A percentile compares a stretch with the other conserved stretches of the same genome.
Conservation (phyloP, 2,113 vertebrate genomes). For the Myotis yumanensis region DNA sequence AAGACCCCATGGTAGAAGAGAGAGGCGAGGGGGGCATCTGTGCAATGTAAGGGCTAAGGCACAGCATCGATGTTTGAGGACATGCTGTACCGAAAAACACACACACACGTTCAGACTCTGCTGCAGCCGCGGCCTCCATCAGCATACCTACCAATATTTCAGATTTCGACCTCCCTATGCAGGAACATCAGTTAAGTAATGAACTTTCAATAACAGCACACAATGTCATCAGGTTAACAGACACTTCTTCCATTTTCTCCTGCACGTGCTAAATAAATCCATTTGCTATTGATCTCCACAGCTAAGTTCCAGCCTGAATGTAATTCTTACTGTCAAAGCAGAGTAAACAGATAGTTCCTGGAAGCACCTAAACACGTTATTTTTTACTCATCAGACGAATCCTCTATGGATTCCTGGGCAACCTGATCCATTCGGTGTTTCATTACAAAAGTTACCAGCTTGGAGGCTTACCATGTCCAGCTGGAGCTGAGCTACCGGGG, state of each 20-base stretch:
- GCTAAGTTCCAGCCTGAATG: conserved; percentile 64
- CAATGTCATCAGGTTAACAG: conserved; percentile 74
- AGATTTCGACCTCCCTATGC: conserved; percentile 41
- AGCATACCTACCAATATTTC: conserved; percentile 45
- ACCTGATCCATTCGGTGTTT: conserved; percentile 55
- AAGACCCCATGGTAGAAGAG: background rate
- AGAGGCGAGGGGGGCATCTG: background rate
- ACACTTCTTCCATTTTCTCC: conserved; percentile 68
- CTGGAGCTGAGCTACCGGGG: background rate
- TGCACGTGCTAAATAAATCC: conserved; percentile 71
- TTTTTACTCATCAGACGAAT: conserved; percentile 66
- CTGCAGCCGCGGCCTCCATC: conserved; percentile 16
- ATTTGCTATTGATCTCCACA: conserved; percentile 71
- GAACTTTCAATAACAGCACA: conserved; percentile 76
- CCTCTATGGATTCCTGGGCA: conserved; percentile 56
- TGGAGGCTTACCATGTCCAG: background rate
- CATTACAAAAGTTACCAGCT: conserved; percentile 28
- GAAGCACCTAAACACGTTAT: conserved; percentile 64
- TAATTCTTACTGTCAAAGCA: conserved; percentile 51
- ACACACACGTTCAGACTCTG: background rate
- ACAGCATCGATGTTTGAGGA: background rate
- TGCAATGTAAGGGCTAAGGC: background rate
- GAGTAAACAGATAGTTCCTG: conserved; percentile 67
- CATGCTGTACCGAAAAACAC: background rate
- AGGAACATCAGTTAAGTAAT: conserved; percentile 74